Evolutionary conservation across 2,888 invertebrate genomes (phyloP).

Genomic region (Noctua comes): DNA sequence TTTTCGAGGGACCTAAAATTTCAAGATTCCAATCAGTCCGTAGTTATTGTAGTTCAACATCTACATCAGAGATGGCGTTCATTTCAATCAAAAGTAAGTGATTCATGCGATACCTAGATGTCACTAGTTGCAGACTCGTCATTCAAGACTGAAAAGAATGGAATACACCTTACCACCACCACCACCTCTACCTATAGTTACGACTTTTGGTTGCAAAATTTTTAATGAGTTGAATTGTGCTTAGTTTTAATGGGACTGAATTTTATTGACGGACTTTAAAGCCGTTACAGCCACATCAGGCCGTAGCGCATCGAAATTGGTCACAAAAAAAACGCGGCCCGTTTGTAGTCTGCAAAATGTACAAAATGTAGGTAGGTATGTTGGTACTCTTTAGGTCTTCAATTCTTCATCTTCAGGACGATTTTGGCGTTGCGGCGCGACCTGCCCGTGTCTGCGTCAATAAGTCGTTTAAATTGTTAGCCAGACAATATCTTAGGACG

Average conservation of each 20-base stretch:
- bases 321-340: background rate
- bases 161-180: no score
- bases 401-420: no score
- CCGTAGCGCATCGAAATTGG: background rate
- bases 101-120: background rate
- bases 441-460: background rate
- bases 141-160: background rate
- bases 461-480: background rate
- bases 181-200: no score
- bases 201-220: background rate
- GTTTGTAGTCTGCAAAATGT: background rate
- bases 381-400: no score
- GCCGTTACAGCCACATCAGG: background rate
- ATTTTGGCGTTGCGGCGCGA: background rate
- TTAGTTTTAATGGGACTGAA: constrained; percentile 1
- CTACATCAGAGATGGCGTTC: constrained; percentile 2
- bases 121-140: background rate
- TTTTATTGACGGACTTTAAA: background rate
- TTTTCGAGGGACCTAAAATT: no score
- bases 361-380: no score
- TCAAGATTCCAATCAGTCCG: background rate
- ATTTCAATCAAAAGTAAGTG: background rate
- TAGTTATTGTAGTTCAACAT: constrained; percentile 1
- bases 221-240: background rate
- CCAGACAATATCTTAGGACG: background rate